Evolutionary conservation across 2,888 invertebrate species (phyloP).

Genomic region (Liopterus haemorrhoidalis): DNA sequence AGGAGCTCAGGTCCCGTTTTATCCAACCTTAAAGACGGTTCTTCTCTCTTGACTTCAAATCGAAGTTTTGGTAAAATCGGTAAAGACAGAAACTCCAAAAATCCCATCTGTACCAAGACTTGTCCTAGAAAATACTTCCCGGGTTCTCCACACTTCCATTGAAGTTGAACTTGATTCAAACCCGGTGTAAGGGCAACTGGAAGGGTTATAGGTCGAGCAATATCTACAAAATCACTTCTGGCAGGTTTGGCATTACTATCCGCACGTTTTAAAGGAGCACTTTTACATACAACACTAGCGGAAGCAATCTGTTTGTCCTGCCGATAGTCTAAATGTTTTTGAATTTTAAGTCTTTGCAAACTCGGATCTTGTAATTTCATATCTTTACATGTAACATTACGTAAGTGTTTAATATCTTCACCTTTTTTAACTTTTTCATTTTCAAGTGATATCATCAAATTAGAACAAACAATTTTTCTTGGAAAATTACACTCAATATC

Average conservation of each 20-base stretch:
- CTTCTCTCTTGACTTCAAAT: constrained; percentile 46
- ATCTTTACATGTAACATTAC: constrained; percentile 49
- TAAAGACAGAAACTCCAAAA: constrained; percentile 67
- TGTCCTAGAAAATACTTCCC: constrained; percentile 70
- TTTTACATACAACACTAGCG: constrained; percentile 65
- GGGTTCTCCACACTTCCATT: constrained; percentile 55
- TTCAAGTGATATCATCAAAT: constrained; percentile 54
- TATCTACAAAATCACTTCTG: constrained; percentile 35
- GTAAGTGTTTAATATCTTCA: constrained; percentile 42
- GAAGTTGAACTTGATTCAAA: constrained; percentile 56
- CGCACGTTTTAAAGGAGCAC: constrained; percentile 59
- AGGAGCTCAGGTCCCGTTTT: constrained; percentile 65
- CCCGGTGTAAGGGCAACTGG: constrained; percentile 53
- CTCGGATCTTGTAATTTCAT: constrained; percentile 56
- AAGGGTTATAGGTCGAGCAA: constrained; percentile 16
- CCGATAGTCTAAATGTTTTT: constrained; percentile 68
- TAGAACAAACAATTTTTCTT: constrained; percentile 59
- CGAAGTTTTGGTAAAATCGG: constrained; percentile 51
- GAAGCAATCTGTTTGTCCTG: constrained; percentile 74
- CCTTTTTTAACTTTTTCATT: constrained; percentile 33
- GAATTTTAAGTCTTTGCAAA: constrained; percentile 58
- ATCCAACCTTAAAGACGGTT: constrained; percentile 47
- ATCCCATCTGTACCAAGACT: constrained; percentile 58
- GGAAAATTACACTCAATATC: constrained; percentile 57
- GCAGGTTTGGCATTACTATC: constrained; percentile 53